These are phyloP conservation scores for Meta bourneti DNA, from an alignment of 2,888 invertebrate genomes.

Conservation along the genomic window DNA sequence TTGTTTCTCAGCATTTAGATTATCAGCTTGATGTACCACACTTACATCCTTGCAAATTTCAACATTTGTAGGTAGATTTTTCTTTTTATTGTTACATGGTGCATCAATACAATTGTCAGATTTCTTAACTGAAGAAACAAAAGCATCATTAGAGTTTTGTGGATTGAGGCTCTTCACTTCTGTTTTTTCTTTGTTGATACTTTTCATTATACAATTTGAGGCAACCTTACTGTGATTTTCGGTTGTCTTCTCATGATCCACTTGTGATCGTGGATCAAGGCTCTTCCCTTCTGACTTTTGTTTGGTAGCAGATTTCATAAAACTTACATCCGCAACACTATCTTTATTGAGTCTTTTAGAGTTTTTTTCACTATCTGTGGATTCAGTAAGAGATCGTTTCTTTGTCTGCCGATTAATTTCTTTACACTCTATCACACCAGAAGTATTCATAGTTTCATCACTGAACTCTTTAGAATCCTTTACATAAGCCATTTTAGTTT, in stretches of 20 bases:
- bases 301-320: background rate
- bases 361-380: slow-evolving; percentile 5
- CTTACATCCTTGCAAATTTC: slow-evolving; percentile 11
- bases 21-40: background rate
- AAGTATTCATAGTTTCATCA: background rate
- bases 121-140: background rate
- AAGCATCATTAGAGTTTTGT: background rate
- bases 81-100: background rate
- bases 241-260: background rate
- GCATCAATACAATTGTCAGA: background rate
- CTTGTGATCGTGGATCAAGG: background rate
- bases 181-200: background rate
- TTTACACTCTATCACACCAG: background rate
- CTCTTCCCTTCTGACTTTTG: background rate
- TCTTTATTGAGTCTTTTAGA: slow-evolving; percentile 14
- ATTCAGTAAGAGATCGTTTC: slow-evolving; percentile 14
- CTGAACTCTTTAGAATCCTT: background rate
- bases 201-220: background rate
- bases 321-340: background rate
- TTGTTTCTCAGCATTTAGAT: background rate
- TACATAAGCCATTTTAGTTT: background rate
- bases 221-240: background rate
- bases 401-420: background rate
- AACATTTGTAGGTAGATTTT: background rate
- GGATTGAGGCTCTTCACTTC: background rate